Conservation (phyloP, 2,113 vertebrate species). For the Ammodytes marinus region DNA sequence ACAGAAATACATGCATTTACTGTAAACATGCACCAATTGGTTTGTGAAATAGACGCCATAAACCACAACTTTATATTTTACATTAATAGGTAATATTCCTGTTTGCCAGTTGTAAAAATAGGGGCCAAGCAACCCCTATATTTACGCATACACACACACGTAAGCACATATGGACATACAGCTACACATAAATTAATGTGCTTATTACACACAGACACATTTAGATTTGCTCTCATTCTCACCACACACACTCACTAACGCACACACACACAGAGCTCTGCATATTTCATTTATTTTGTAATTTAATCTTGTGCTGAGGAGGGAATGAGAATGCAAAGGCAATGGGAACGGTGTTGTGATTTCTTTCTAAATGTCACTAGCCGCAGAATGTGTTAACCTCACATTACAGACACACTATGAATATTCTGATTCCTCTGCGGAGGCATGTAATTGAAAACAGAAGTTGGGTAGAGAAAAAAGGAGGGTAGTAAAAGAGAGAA, state of each 20-base stretch:
- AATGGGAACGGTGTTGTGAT: slow-evolving; percentile 87
- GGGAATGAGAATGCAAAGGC: slow-evolving; percentile 87
- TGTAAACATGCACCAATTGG: slow-evolving; percentile 16
- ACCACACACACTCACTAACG: slow-evolving; percentile 21
- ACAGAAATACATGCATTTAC: slow-evolving; percentile 35
- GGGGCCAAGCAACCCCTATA: slow-evolving; percentile 90
- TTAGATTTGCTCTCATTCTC: slow-evolving; percentile 28
- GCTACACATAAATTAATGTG: slow-evolving; percentile 47
- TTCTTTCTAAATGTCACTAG: slow-evolving; percentile 90
- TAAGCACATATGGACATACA: slow-evolving; percentile 20
- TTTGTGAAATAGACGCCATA: slow-evolving; percentile 41
- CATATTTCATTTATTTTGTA: slow-evolving; percentile 97
- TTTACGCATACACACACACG: slow-evolving; percentile 62
- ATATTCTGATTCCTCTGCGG: slow-evolving; percentile 71
- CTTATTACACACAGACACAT: slow-evolving; percentile 53
- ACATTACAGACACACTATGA: slow-evolving; percentile 76
- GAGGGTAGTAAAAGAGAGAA: slow-evolving; percentile 23
- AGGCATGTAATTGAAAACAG: slow-evolving; percentile 82
- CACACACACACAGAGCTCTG: slow-evolving; percentile 72
- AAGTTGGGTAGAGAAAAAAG: slow-evolving; percentile 48
- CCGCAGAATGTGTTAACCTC: slow-evolving; percentile 79
- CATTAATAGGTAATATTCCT: slow-evolving; percentile 93
- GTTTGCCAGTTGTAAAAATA: slow-evolving; percentile 88
- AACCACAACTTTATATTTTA: slow-evolving; percentile 87
- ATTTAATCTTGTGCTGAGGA: slow-evolving; percentile 92